Evolutionary conservation across 2,888 invertebrate species (phyloP), one percentile per base, ranked within the genome.

Genomic region (Notodonta dromedarius): DNA sequence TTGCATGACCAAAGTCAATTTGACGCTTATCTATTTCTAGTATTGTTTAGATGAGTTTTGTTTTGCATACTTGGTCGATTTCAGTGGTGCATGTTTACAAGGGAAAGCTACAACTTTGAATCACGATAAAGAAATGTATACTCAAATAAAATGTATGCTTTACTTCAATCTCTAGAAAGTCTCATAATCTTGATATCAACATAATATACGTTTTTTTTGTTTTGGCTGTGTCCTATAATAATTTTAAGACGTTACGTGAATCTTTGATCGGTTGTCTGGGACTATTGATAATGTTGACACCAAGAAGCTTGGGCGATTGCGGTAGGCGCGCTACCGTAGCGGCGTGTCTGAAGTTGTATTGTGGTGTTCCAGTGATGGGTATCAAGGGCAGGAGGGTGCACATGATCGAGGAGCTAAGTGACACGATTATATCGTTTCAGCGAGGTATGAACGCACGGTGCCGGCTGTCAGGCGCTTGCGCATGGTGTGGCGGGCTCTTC

Each of bases 341-440:
- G 77, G 80, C 74, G 73, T 74, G 66, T 78, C 78, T 88, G 82
- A 88, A 84, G 86, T 85, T 85, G 78, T 88, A 68, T 90, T 91
- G 84, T 93, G 93, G 91, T 94, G 92, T 94, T 95, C 83, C 95
- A 98, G 98, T 98, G 95, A 98, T 98, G 98, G 98, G 98, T 95
- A 98, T 98, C 96, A 98, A 98, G 95, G 99, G 99, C 91, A 96
- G 98, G 88, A 96, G 99, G 92, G 98, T 99, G 94, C 98, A 98
- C 95, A 98, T 98, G 97, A 99, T 99, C 94, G 99, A 99, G 95
- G 98, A 98, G 95, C 96, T 99, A 94, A 98, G 98, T 94, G 98
- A 98, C 95, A 98, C 98, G 89, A 98, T 99, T 93, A 98, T 99
- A 95, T 98, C 98, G 92, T 99, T 99, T 96, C 98, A 99, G 96